Base-by-base conservation (phyloP, 30 jellyfish, hydroid and myxozoan genomes). In the Morbakka virulenta region DNA sequence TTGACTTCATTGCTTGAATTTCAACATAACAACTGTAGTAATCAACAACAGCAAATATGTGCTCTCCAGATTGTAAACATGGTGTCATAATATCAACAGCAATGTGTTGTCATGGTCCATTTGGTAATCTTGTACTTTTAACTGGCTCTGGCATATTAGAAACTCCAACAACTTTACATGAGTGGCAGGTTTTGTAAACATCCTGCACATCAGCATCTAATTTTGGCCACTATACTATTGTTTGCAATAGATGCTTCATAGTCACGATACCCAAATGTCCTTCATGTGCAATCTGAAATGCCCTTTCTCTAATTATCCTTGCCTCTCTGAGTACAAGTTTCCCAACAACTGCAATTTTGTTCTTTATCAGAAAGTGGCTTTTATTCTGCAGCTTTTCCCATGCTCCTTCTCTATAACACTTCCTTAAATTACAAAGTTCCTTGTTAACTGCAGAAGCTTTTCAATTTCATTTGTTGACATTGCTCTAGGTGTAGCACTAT, bases 81-180 rank as follows among this genome's bases (percentile, higher is more conserved):
- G n/a, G n/a, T n/a, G n/a, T n/a, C n/a, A n/a, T n/a, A n/a, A n/a
- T n/a, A n/a, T n/a, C 80, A 32, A 68, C 87, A 34, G 79, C 41
- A 35, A 63, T 25, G 31, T 64, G 80, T n/a, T 77, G 81, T 75
- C 89, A 77, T 11, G 81, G 89, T 77, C 81, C 89, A 64, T 36
- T 62, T 32, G 89, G 89, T 63, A 77, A 36, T 63, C 80, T 77
- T 24, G 66, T 35, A 66, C 50, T 64, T 64, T 64, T 77, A 20
- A 65, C n/a, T n/a, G n/a, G n/a, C n/a, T n/a, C n/a, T n/a, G n/a
- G n/a, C n/a, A n/a, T n/a, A n/a, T n/a, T n/a, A n/a, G n/a, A n/a
- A n/a, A n/a, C n/a, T n/a, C n/a, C n/a, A n/a, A n/a, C n/a, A n/a
- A n/a, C n/a, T n/a, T 70, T 32, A 48, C 83, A 26, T 27, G 83